These are phyloP conservation scores for Crambe crambe DNA, from an alignment of 37 sponge, comb jelly and placozoan species.

Conservation along the genomic window DNA sequence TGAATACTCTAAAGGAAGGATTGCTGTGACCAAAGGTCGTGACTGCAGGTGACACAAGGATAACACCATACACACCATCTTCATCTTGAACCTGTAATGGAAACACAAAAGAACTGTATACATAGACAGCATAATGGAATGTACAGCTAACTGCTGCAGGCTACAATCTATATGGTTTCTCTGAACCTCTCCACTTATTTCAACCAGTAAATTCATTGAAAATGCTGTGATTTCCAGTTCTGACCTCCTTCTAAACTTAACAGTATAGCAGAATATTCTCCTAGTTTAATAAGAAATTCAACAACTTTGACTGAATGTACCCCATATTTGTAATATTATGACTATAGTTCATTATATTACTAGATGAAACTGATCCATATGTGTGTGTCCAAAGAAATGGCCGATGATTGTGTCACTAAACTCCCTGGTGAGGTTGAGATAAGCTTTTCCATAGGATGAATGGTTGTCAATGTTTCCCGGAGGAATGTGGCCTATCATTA, in stretches of 20 bases:
- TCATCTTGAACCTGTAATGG: constrained; percentile 51
- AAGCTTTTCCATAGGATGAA: constrained; percentile 55
- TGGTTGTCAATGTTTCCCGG: constrained; percentile 53
- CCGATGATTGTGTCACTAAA: constrained; percentile 70
- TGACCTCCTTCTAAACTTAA: too few relatives aligned
- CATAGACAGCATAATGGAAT: too few relatives aligned
- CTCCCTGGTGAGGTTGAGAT: constrained; percentile 43
- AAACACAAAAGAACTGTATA: too few relatives aligned
- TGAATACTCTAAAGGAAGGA: constrained; percentile 73
- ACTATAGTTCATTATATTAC: constrained; percentile 22
- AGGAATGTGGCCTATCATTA: constrained; percentile 74
- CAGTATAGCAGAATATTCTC: too few relatives aligned
- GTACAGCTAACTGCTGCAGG: too few relatives aligned
- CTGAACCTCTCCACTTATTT: background rate
- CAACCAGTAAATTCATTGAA: background rate
- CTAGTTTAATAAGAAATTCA: too few relatives aligned
- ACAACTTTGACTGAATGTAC: too few relatives aligned
- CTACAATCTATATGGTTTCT: background rate
- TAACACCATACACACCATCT: constrained; percentile 55
- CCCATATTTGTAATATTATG: too few relatives aligned
- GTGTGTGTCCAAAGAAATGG: constrained; percentile 80
- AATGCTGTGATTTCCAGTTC: too few relatives aligned
- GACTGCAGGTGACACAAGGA: constrained; percentile 72
- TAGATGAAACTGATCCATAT: constrained; percentile 75
- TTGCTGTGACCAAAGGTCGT: constrained; percentile 59